A percentile compares a stretch with the other conserved stretches of the same genome.
Evolutionary conservation across 2,797 vertebrate genomes (phyloP).

Genomic region (Pangasius sanitwongsei): DNA sequence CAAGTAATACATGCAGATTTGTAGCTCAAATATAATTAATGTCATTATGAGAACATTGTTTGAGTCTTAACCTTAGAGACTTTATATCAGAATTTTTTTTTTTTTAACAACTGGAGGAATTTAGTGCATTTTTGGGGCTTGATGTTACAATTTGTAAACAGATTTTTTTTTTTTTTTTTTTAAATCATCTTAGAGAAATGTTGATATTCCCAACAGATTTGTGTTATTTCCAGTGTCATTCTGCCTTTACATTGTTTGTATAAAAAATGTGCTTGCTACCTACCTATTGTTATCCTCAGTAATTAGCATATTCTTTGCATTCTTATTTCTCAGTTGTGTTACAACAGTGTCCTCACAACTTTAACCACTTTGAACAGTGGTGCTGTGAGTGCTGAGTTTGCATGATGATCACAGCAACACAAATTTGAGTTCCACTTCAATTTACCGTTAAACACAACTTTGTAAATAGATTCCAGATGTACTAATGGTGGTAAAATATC

Average conservation of each 20-base stretch:
- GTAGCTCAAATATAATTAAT: slow-evolving; percentile 35
- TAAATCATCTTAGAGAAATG: neutral
- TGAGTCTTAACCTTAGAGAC: slow-evolving; percentile 31
- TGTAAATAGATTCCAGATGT: neutral
- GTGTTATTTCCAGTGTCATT: neutral
- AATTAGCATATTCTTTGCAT: neutral
- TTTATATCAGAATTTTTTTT: neutral
- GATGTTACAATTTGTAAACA: neutral
- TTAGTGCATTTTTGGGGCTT: neutral
- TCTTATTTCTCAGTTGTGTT: neutral
- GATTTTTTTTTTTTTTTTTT: neutral
- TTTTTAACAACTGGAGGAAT: neutral
- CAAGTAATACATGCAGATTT: slow-evolving; percentile 41
- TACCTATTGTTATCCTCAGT: neutral
- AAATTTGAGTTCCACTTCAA: neutral
- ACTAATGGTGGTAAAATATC: neutral
- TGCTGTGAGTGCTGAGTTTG: neutral
- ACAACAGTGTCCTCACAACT: neutral
- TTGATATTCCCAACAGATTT: neutral
- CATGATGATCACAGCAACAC: neutral
- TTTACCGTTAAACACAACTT: neutral
- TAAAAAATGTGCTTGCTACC: neutral
- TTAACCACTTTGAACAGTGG: neutral
- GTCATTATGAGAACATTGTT: slow-evolving; percentile 14
- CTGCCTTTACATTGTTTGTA: neutral